Evolutionary conservation across 2,113 vertebrate species (phyloP).

Genomic region (Daubentonia madagascariensis): DNA sequence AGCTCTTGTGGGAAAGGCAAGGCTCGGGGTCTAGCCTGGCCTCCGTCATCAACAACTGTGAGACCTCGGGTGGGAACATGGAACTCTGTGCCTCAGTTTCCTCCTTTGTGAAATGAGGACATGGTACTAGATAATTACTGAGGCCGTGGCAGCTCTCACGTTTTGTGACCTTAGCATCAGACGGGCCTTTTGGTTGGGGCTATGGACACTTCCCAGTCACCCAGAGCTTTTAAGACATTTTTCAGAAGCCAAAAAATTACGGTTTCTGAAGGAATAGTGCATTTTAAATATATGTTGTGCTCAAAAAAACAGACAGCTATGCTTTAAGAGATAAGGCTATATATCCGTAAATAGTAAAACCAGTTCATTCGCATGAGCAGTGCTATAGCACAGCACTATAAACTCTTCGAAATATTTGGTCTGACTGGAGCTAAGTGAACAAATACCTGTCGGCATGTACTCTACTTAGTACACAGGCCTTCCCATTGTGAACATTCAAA

Average conservation of each 20-base stretch:
- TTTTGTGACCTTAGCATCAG: neutral
- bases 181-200: neutral
- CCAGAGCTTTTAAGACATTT: neutral
- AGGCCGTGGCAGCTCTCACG: neutral
- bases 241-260: neutral
- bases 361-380: neutral
- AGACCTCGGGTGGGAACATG: neutral
- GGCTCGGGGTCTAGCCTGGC: neutral
- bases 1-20: neutral
- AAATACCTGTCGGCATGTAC: neutral
- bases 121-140: neutral
- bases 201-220: neutral
- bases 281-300: neutral
- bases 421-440: neutral
- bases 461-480: neutral
- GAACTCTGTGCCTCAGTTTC: neutral
- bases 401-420: neutral
- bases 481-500: neutral
- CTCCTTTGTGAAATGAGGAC: neutral
- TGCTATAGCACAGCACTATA: neutral
- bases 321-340: neutral
- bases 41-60: neutral
- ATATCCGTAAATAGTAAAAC: neutral
- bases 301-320: neutral
- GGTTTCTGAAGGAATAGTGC: neutral